Evolutionary conservation across 2,888 invertebrate species (phyloP).

Genomic region (Dasysyrphus albostriatus): DNA sequence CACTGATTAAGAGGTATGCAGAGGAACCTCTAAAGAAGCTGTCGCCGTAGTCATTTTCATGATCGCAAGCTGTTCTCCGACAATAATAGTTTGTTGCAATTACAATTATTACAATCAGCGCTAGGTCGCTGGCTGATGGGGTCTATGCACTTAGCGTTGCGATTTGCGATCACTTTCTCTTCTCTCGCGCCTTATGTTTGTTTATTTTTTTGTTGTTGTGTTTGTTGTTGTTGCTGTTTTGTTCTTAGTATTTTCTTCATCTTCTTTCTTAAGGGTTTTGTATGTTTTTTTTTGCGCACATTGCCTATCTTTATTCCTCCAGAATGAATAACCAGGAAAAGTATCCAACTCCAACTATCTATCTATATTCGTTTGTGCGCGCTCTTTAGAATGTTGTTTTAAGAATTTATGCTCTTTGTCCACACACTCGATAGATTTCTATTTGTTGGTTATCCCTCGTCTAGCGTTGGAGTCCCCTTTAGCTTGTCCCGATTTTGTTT

Average conservation of each 20-base stretch:
- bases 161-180: conserved; percentile 71
- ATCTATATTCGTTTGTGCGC: conserved; percentile 42
- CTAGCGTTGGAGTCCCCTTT: conserved; percentile 15
- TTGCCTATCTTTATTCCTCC: conserved; percentile 60
- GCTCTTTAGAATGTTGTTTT: conserved; percentile 69
- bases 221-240: conserved; percentile 62
- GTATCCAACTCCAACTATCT: conserved; percentile 47
- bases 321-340: conserved; percentile 57
- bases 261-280: conserved; percentile 70
- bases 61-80: conserved; percentile 2
- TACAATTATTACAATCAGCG: conserved; percentile 56
- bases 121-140: conserved; percentile 45
- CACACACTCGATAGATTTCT: conserved; percentile 70
- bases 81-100: conserved; percentile 57
- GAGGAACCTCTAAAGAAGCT: conserved; percentile 21
- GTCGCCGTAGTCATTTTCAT: conserved; percentile 20
- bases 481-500: conserved; percentile 19
- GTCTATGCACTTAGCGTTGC: conserved; percentile 65
- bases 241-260: conserved; percentile 72
- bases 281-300: conserved; percentile 35
- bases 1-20: conserved; percentile 50
- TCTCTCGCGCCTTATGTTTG: conserved; percentile 66
- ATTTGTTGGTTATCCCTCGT: conserved; percentile 57
- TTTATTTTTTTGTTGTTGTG: conserved; percentile 79
- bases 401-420: conserved; percentile 58